Evolutionary conservation across 2,888 invertebrate genomes (phyloP), one percentile per base, ranked within the genome.

Genomic region (Pterostichus madidus): DNA sequence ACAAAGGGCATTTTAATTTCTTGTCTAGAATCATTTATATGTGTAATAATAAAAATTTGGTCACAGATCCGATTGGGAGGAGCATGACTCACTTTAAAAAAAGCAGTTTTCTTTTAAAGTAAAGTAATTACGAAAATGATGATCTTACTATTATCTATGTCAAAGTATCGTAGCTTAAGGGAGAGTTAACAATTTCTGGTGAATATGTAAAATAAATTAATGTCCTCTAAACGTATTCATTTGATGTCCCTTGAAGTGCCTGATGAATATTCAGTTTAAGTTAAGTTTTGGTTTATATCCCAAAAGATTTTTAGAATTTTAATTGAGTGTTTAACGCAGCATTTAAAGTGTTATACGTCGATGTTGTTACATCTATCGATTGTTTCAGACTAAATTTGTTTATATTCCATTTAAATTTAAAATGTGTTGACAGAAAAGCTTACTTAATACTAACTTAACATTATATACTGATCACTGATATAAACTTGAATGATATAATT

Each of bases 161-260:
- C 39, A 39, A 39, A 39, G 39, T 39, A 8, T 5, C 39, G 8
- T 39, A 24, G 39, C 39, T 39, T 39, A 39, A 39, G 39, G 5
- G 39, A 0, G 11, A 59, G 31, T 71, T 44, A 46, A 71, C 68
- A 71, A 44, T 71, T 71, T 71, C 68, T 71, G 52, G 49, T 53
- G 59, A 83, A 83, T 83, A 83, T 83, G 83, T 77, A 77, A 83
- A 83, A 83, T 83, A 83, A 83, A 83, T 83, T 83, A 83, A 83
- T 83, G 77, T 83, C 46, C 64, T 83, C 53, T 77, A 77, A 83
- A 77, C 77, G 76, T 83, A 83, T 77, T 83, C 83, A 77, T 83
- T 83, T 83, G 77, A 77, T 76, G 76, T 49, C 81, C 49, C 81
- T 81, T 81, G 81, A 81, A 56, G 81, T 49, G 81, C 44, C 75